phyloP scores from a whole-genome alignment of 2,888 invertebrate species.

The Caenorhabditis virilis region DNA sequence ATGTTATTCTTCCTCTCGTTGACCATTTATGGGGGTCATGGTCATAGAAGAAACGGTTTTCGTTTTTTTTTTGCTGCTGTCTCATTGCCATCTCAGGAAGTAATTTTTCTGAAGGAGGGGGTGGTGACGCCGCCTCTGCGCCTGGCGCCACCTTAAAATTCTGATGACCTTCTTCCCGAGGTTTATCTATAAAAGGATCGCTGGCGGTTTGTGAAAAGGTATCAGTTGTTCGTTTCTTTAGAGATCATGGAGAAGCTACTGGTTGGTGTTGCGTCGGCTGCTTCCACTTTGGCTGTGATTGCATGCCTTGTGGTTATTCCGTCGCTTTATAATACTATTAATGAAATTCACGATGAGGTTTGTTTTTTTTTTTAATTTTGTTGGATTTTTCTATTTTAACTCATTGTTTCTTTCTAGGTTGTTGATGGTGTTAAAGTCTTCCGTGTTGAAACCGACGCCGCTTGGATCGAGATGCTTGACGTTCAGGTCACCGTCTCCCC shows the following conservation, averaged over 20 bases:
- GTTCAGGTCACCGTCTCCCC: constrained; percentile 61
- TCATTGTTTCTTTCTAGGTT: constrained; percentile 31
- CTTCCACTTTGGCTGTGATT: constrained; percentile 47
- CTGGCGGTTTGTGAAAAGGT: too few relatives aligned
- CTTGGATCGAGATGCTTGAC: constrained; percentile 59
- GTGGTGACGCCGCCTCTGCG: too few relatives aligned
- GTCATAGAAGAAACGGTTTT: too few relatives aligned
- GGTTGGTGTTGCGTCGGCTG: constrained; percentile 46
- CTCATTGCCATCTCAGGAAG: too few relatives aligned
- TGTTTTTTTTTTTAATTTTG: not conserved
- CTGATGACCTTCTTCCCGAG: too few relatives aligned
- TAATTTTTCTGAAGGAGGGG: too few relatives aligned
- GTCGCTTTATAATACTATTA: constrained; percentile 19
- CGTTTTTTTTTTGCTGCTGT: too few relatives aligned
- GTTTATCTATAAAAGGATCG: too few relatives aligned
- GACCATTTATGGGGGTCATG: too few relatives aligned
- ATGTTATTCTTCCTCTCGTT: too few relatives aligned
- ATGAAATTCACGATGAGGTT: constrained; percentile 54
- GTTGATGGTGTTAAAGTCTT: constrained; percentile 55
- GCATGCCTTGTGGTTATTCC: constrained; percentile 62
- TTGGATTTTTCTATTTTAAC: not conserved
- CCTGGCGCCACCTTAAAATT: too few relatives aligned
- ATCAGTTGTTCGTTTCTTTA: not conserved
- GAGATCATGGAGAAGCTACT: constrained; percentile 56
- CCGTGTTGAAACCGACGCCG: constrained; percentile 56